Evolutionary conservation across 2,888 invertebrate species (phyloP), one percentile per base, ranked within the genome.

Genomic region (Zhengitettix transpicula): DNA sequence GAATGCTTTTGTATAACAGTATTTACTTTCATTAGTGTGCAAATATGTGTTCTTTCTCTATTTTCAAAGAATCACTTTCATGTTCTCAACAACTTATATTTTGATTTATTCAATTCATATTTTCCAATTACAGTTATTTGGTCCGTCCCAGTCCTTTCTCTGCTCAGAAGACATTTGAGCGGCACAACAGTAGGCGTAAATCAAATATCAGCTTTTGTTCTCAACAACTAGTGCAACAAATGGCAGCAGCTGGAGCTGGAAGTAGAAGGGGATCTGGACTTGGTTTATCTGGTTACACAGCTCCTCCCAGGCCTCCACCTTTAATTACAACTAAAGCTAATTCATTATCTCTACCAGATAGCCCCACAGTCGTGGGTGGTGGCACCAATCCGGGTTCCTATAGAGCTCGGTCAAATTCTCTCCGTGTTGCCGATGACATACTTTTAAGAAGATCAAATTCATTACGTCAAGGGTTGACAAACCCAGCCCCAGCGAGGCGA

Each of bases 101-200:
- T 28, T 28, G 28, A 7, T 5, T n/a, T 5, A 28, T 28, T 5
- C 2, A 28, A 28, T 28, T 28, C 2, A 28, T 28, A 28, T 28
- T 28, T 28, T 28, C 3, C 28, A 14, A 62, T 73, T 75, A 47
- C 78, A 92, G 91, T 72, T 92, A 94, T 69, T 76, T 95, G 70
- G 91, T 96, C 51, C 82, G 94, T 12, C 96, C 96, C 1, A 94
- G 93, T 70, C 95, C 96, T 12, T 93, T 96, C 73, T 92, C 92
- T 44, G 93, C 93, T 40, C 92, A 93, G 74, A 93, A 93, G 75
- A 93, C 93, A 0, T 94, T 93, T 74, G 92, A 93, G 71, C 80
- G 92, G 1, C 93, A 93, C 75, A 93, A 92, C 73, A 91, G 90
- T 63, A 78, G 92, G 11, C 80, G 93, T 58, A 91, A 91, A 75